Evolutionary conservation across 2,888 invertebrate genomes (phyloP).

Genomic region (Muscina levida): DNA sequence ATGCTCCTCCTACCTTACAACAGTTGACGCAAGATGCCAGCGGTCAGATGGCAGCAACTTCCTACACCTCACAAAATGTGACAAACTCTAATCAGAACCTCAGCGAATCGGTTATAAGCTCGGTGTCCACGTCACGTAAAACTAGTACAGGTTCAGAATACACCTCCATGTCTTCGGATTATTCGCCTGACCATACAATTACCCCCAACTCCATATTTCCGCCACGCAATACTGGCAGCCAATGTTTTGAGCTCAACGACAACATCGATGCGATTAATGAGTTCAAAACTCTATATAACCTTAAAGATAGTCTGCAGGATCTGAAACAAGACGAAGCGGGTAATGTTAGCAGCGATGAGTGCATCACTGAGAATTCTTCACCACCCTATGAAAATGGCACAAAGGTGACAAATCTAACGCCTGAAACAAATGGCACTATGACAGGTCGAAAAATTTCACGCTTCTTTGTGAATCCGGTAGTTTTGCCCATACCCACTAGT

Average conservation of each 20-base stretch:
- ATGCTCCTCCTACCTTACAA: slow-evolving; percentile 68
- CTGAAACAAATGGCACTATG: slow-evolving; percentile 76
- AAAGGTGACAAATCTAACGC: neutral
- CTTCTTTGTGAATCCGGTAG: slow-evolving; percentile 90
- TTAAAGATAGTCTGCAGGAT: neutral
- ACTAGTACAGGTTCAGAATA: slow-evolving; percentile 82
- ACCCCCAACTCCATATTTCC: slow-evolving; percentile 69
- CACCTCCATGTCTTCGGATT: slow-evolving; percentile 80
- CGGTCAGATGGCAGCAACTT: slow-evolving; percentile 61
- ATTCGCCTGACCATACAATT: slow-evolving; percentile 82
- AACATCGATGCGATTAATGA: slow-evolving; percentile 26
- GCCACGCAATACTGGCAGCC: slow-evolving; percentile 22
- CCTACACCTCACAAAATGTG: slow-evolving; percentile 72
- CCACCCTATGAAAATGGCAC: neutral
- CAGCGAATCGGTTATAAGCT: slow-evolving; percentile 72
- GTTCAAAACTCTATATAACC: neutral
- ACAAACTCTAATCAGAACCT: slow-evolving; percentile 71
- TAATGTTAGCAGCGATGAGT: slow-evolving; percentile 3
- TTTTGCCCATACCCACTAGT: slow-evolving; percentile 72
- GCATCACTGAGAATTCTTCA: slow-evolving; percentile 11
- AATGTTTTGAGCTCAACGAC: slow-evolving; percentile 47
- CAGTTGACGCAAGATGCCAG: neutral
- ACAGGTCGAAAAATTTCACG: slow-evolving; percentile 88
- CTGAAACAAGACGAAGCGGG: neutral
- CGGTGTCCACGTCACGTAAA: slow-evolving; percentile 80